Conservation (phyloP, 1,140 invertebrate genomes). For the Atta cephalotes region DNA sequence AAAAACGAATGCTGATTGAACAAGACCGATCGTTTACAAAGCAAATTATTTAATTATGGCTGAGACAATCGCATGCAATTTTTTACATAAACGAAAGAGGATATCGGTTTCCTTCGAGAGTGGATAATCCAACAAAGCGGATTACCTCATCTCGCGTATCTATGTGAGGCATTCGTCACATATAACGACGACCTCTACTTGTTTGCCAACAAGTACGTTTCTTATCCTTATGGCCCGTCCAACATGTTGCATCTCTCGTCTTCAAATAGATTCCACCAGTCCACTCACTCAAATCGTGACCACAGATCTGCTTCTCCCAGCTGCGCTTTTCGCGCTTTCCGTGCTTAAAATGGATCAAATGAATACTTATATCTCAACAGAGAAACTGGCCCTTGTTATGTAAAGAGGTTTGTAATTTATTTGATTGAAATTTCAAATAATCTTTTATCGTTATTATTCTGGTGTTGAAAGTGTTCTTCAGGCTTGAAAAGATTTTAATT, state of each 20-base stretch:
- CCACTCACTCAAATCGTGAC: slow-evolving; percentile 35
- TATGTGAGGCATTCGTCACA: slow-evolving; percentile 63
- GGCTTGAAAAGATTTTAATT: neutral
- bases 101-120: neutral
- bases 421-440: neutral
- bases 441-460: neutral
- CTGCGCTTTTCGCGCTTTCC: slow-evolving; percentile 12
- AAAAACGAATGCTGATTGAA: neutral
- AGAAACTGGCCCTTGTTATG: neutral
- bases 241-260: slow-evolving; percentile 79
- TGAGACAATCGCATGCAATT: neutral
- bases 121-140: slow-evolving; percentile 31
- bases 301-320: slow-evolving; percentile 28
- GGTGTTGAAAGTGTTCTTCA: neutral
- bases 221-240: slow-evolving; percentile 79
- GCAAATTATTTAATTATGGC: neutral
- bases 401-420: neutral
- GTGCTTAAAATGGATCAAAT: slow-evolving; percentile 44
- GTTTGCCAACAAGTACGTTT: slow-evolving; percentile 76
- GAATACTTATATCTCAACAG: neutral
- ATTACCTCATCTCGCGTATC: slow-evolving; percentile 67
- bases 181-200: slow-evolving; percentile 74
- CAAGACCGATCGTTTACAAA: neutral
- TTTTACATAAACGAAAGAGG: neutral
- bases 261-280: slow-evolving; percentile 79